Evolutionary conservation across 30 jellyfish, hydroid and myxozoan species (phyloP), one percentile per base, ranked within the genome.

Genomic region (Cassiopea andromeda): DNA sequence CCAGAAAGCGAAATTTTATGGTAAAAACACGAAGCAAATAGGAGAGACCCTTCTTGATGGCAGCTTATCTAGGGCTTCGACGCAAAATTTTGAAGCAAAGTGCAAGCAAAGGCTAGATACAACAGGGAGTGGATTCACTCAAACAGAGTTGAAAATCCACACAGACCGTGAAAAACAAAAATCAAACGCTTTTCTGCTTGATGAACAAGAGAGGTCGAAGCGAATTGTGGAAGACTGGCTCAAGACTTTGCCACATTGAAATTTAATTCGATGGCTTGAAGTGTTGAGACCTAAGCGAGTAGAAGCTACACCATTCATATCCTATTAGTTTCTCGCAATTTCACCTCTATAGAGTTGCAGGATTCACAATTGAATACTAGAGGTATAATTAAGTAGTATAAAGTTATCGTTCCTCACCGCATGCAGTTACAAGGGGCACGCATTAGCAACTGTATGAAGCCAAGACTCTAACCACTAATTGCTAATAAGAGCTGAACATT

Each of bases 211-310:
- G 44, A 66, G 80, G 15, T 81, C 89, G 13, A 81, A 69, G 48
- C 72, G 69, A 67, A 81, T 81, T 66, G 89, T 81, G 45, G 81
- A 61, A 48, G 89, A 81, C 10, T 81, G 89, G 89, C 70, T 81
- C 46, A 67, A 81, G 18, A 81, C 76, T 48, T 19, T 58, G 78
- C 69, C 77, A 2, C 6, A 64, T 7, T 64, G 15, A 64, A 64
- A 13, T 14, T 3, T 6, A 54, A 54, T 68, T 70, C 19, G 2
- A 47, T 27, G 38, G 38, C 38, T 27, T 27, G 38, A 27, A 27
- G 38, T 27, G 38, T 27, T 27, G 38, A 0, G 38, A 27, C 38
- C 38, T 27, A 27, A 27, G 38, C 38, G 38, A 27, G 0, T 0
- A 27, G 38, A 27, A 27, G 38, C 38, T 27, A 27, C 38, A 27